These are phyloP conservation scores for Caerostris darwini DNA, from an alignment of 1,140 invertebrate genomes.

Conservation along the genomic window DNA sequence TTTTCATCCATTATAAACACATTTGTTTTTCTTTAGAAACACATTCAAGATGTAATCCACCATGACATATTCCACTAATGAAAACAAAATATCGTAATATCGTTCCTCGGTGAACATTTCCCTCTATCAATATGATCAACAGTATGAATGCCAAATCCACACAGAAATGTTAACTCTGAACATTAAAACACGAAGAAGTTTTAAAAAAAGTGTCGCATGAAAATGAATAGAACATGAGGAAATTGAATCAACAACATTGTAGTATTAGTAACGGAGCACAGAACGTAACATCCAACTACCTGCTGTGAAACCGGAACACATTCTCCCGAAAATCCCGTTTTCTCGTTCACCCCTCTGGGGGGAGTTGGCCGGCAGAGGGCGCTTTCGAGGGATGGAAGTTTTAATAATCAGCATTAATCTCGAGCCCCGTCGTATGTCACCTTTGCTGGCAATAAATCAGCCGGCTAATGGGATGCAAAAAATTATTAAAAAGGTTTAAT, in stretches of 20 bases:
- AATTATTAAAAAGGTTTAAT: slow-evolving; percentile 59
- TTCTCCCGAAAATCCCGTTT: slow-evolving; percentile 49
- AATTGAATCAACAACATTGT: neutral
- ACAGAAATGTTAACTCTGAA: too few species aligned
- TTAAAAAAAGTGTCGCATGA: too few species aligned
- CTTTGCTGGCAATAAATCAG: slow-evolving; percentile 58
- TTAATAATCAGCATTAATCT: slow-evolving; percentile 75
- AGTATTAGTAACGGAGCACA: too few species aligned
- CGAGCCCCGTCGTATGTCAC: slow-evolving; percentile 44
- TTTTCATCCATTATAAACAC: too few species aligned
- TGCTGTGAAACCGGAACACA: neutral
- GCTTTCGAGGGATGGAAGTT: neutral
- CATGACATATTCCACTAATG: too few species aligned
- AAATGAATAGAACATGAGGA: neutral
- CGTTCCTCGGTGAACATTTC: too few species aligned
- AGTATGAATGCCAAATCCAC: too few species aligned
- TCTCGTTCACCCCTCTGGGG: neutral
- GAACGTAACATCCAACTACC: neutral
- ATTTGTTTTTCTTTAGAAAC: too few species aligned
- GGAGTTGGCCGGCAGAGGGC: slow-evolving; percentile 32
- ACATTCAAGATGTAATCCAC: too few species aligned
- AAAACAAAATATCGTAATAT: too few species aligned
- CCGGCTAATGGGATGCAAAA: slow-evolving; percentile 32
- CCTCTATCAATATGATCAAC: too few species aligned
- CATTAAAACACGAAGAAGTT: too few species aligned